Evolutionary conservation across 2,888 invertebrate species (phyloP).

Genomic region (Agrotis segetum): DNA sequence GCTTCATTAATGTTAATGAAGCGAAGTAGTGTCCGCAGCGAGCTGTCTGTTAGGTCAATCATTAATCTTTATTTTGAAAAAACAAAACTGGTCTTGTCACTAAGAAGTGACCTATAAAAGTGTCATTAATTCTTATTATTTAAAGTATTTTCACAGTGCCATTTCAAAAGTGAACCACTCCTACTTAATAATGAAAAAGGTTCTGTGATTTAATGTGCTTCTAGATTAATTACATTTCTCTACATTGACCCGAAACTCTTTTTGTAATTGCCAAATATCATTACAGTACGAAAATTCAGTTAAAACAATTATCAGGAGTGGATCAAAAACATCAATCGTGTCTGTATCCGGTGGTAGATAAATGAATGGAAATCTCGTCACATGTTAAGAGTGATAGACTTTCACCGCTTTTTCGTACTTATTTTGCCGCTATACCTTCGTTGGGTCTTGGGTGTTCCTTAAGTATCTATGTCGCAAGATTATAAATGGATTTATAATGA

Average conservation of each 20-base stretch:
- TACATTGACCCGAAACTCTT: constrained; percentile 35
- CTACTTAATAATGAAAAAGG: constrained; percentile 45
- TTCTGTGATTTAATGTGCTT: constrained; percentile 45
- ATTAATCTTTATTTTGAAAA: constrained; percentile 35
- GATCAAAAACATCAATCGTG: constrained; percentile 53
- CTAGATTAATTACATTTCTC: constrained; percentile 44
- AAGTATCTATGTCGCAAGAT: constrained; percentile 36
- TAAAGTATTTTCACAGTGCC: constrained; percentile 20
- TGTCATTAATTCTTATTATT: constrained; percentile 39
- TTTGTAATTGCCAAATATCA: constrained; percentile 39
- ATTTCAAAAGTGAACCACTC: constrained; percentile 12
- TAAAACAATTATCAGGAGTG: constrained; percentile 58
- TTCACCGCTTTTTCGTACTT: constrained; percentile 25
- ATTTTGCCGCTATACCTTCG: constrained; percentile 12
- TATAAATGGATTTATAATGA: constrained; percentile 59
- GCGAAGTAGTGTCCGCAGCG: constrained; percentile 59
- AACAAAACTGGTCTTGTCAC: constrained; percentile 9
- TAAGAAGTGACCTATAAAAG: constrained; percentile 32
- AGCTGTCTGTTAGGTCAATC: constrained; percentile 45
- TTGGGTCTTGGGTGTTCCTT: constrained; percentile 12
- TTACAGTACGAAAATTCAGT: constrained; percentile 35
- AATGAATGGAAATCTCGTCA: constrained; percentile 50
- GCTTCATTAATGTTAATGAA: constrained; percentile 82
- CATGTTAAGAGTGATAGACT: constrained; percentile 31
- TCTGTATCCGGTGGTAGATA: constrained; percentile 34